These are phyloP conservation scores for Ametastegia equiseti DNA, from an alignment of 2,888 invertebrate genomes.

Conservation along the genomic window DNA sequence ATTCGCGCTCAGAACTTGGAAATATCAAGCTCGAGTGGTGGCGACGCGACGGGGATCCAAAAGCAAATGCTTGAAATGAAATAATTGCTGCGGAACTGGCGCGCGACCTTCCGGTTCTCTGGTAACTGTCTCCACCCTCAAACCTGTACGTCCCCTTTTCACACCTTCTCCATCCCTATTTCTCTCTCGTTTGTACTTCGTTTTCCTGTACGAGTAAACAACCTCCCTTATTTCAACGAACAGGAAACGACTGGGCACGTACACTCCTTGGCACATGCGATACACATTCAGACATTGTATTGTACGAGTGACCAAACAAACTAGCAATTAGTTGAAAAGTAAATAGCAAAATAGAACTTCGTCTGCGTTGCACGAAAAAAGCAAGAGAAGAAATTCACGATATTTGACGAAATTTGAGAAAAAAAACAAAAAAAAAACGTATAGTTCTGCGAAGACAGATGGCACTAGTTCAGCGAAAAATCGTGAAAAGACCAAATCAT, in stretches of 20 bases:
- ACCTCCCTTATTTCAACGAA: not conserved
- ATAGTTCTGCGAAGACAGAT: too few species aligned
- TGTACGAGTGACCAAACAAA: not conserved
- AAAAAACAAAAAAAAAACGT: too few species aligned
- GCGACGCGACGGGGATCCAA: not conserved
- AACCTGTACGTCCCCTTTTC: not conserved
- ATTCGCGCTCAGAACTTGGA: conserved; percentile 53
- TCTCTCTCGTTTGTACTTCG: not conserved
- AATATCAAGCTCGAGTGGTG: conserved; percentile 15
- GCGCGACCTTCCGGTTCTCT: conserved; percentile 1
- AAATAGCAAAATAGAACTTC: not conserved
- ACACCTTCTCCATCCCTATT: not conserved
- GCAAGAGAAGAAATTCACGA: not conserved
- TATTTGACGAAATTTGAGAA: not conserved
- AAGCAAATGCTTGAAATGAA: conserved; percentile 16
- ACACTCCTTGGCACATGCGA: not conserved
- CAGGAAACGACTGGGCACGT: not conserved
- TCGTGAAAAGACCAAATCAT: too few species aligned
- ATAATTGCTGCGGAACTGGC: conserved; percentile 15
- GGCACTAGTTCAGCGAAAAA: too few species aligned
- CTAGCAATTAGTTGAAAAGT: not conserved
- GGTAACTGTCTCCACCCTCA: not conserved
- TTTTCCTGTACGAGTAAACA: not conserved
- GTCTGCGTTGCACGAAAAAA: not conserved
- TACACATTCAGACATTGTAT: not conserved